phyloP scores from a whole-genome alignment of 2,113 vertebrate genomes.

The Leptobrachium ailaonicum region DNA sequence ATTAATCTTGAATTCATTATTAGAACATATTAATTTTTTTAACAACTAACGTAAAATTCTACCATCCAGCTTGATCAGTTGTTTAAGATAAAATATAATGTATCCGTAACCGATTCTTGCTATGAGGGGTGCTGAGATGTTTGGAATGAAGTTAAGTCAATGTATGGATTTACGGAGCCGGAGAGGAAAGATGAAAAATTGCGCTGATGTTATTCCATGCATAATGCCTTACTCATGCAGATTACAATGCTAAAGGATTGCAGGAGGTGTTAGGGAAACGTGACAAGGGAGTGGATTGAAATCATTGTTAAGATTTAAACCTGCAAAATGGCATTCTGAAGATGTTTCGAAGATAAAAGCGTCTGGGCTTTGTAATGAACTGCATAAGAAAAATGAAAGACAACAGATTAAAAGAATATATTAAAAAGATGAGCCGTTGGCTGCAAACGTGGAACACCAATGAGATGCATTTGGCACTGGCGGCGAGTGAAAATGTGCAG shows the following conservation, averaged over 20 bases:
- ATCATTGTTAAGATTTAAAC: neutral
- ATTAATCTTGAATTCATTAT: no score
- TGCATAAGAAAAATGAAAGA: constrained; percentile 5
- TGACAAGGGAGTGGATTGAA: neutral
- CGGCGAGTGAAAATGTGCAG: no score
- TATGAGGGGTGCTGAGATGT: neutral
- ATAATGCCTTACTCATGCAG: no score
- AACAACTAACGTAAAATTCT: no score
- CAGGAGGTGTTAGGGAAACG: neutral
- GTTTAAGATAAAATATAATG: no score
- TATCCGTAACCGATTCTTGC: no score
- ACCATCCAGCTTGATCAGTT: no score
- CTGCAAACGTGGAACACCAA: neutral
- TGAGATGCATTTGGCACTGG: neutral
- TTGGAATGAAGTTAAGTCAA: neutral
- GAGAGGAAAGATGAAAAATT: neutral
- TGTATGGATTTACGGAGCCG: neutral
- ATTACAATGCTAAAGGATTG: neutral
- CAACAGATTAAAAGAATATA: constrained; percentile 21
- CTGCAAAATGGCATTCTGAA: neutral
- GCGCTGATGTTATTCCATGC: no score
- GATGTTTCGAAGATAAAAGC: constrained; percentile 13
- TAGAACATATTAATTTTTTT: no score
- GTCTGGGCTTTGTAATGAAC: neutral
- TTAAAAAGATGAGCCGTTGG: neutral